Evolutionary conservation across 1,140 invertebrate genomes (phyloP).

Genomic region (Gonatopus flavifemur): DNA sequence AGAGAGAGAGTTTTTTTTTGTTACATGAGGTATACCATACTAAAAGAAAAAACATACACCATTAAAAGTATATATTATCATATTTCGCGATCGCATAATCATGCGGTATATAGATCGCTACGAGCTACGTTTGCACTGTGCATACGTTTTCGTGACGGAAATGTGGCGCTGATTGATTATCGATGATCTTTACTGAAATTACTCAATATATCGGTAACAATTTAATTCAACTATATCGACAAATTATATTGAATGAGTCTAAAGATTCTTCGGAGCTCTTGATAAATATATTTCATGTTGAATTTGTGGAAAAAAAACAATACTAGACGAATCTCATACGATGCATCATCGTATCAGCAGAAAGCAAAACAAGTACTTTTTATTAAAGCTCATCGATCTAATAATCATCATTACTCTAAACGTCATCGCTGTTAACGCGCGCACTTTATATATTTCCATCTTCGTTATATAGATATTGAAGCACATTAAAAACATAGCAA

Average conservation of each 20-base stretch:
- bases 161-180: constrained; percentile 27
- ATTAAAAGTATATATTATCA: constrained; percentile 45
- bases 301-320: too few relatives aligned
- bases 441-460: constrained; percentile 21
- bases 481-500: constrained; percentile 43
- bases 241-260: too few relatives aligned
- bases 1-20: too few relatives aligned
- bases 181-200: too few relatives aligned
- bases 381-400: constrained; percentile 14
- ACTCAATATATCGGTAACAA: too few relatives aligned
- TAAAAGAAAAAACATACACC: constrained; percentile 53
- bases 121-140: constrained; percentile 33
- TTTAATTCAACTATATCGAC: too few relatives aligned
- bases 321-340: too few relatives aligned
- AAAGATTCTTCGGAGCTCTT: too few relatives aligned
- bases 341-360: too few relatives aligned
- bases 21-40: constrained; percentile 49
- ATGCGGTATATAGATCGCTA: constrained; percentile 32
- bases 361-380: neutral
- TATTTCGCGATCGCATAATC: constrained; percentile 26
- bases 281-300: too few relatives aligned
- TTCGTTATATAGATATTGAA: constrained; percentile 27
- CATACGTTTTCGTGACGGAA: constrained; percentile 23
- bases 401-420: neutral
- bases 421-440: constrained; percentile 4